A percentile compares a stretch with the other conserved stretches of the same genome.
These are phyloP conservation scores for Tryphoninae sp. DNA, from an alignment of 2,888 invertebrate genomes.

Conservation along the genomic window DNA sequence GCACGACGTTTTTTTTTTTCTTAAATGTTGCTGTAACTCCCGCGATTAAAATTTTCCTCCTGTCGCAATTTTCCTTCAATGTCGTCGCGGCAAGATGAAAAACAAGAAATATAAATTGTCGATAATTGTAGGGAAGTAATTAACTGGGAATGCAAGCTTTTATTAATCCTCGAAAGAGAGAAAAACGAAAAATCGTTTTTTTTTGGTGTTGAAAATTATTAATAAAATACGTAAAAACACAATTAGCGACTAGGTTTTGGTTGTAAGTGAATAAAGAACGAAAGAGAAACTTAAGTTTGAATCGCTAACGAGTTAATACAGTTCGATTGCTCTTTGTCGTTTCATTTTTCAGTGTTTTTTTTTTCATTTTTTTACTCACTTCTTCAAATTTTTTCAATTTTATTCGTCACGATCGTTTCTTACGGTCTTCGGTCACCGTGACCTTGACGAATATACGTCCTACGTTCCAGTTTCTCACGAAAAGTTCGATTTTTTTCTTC, in stretches of 20 bases:
- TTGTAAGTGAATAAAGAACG: neutral
- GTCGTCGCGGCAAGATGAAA: too few relatives aligned
- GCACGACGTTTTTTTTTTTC: too few relatives aligned
- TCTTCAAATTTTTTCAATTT: neutral
- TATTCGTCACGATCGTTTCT: slow-evolving; percentile 30
- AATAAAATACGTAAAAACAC: slow-evolving; percentile 63
- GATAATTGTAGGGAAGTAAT: neutral
- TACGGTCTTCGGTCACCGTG: neutral
- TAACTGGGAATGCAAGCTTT: neutral
- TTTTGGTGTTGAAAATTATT: slow-evolving; percentile 29
- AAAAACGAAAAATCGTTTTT: neutral
- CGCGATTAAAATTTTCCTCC: too few relatives aligned
- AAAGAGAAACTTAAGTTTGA: slow-evolving; percentile 41
- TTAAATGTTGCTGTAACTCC: too few relatives aligned
- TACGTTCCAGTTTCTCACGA: neutral
- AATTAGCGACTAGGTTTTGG: slow-evolving; percentile 39
- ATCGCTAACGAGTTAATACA: slow-evolving; percentile 40
- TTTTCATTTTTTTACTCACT: neutral
- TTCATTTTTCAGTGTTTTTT: slow-evolving; percentile 2
- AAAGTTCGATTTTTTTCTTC: neutral
- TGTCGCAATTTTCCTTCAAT: too few relatives aligned
- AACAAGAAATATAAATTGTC: too few relatives aligned
- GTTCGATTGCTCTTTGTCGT: slow-evolving; percentile 13
- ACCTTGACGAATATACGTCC: slow-evolving; percentile 2
- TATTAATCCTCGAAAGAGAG: neutral